phyloP scores from a whole-genome alignment of 2,888 invertebrate genomes.

The Mesoligia furuncula region DNA sequence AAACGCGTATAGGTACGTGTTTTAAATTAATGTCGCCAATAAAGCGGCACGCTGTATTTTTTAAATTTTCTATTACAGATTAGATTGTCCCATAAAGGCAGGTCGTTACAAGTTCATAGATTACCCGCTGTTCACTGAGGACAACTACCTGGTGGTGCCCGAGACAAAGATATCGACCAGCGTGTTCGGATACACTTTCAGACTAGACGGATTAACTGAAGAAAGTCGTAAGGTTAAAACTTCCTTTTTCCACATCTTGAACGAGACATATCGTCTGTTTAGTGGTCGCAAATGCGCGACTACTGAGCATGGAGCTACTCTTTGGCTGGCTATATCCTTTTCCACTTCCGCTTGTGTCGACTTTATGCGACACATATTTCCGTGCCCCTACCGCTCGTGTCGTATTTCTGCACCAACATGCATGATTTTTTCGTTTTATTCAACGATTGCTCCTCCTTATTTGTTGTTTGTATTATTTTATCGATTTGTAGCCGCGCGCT shows the following conservation, averaged over 20 bases:
- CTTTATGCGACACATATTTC: too few species aligned
- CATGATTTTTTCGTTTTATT: too few species aligned
- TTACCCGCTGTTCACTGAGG: conserved; percentile 76
- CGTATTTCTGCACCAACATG: too few species aligned
- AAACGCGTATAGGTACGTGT: too few species aligned
- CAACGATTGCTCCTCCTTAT: too few species aligned
- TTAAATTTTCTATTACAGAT: conserved; percentile 60
- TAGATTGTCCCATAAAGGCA: conserved; percentile 76
- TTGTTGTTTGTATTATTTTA: too few species aligned
- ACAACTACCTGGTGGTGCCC: conserved; percentile 75
- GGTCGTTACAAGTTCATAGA: conserved; percentile 72
- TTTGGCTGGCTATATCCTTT: background rate
- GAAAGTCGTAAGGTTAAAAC: conserved; percentile 65
- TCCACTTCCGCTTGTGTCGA: too few species aligned
- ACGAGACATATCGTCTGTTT: background rate
- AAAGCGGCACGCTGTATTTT: background rate
- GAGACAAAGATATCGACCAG: conserved; percentile 83
- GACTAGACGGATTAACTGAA: conserved; percentile 70
- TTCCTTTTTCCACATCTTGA: background rate
- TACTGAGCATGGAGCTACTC: background rate
- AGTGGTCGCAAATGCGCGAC: background rate
- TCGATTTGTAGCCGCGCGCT: too few species aligned
- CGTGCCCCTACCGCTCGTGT: too few species aligned
- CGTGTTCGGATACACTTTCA: conserved; percentile 78
- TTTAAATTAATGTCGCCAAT: too few species aligned